A percentile compares a stretch with the other conserved stretches of the same genome.
phyloP scores from a whole-genome alignment of 2,797 vertebrate species.

The Pipistrellus pygmaeus region DNA sequence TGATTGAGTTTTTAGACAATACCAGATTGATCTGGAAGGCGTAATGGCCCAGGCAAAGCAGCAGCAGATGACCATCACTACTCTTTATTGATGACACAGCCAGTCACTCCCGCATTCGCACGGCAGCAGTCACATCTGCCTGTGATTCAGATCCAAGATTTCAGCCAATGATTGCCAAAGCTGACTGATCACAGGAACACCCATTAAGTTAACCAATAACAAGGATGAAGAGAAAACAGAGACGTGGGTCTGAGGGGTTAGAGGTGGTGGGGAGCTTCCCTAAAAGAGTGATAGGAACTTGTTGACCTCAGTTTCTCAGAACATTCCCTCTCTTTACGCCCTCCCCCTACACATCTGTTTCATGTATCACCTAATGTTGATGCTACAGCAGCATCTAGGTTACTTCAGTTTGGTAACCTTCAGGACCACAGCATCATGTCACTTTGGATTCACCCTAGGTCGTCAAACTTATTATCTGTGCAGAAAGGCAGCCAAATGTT shows the following conservation, averaged over 20 bases:
- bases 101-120: background rate
- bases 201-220: background rate
- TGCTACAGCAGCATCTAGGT: background rate
- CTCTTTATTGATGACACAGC: background rate
- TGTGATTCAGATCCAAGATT: background rate
- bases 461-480: background rate
- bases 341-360: background rate
- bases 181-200: background rate
- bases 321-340: no score
- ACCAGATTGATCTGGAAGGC: background rate
- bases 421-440: background rate
- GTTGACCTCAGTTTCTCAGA: background rate
- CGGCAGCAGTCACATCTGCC: background rate
- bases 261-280: background rate
- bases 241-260: no score
- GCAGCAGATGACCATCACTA: background rate
- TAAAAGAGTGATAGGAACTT: background rate
- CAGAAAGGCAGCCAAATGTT: background rate
- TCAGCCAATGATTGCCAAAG: background rate
- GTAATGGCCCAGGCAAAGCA: background rate
- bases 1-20: background rate
- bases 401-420: background rate
- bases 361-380: background rate
- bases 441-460: conserved; percentile 21
- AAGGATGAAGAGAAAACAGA: background rate